Percentiles rank a stretch among this genome's conserved stretches.
These are phyloP conservation scores for Stomatorhinus walkeri DNA, from an alignment of 2,797 vertebrate genomes.

Conservation along the genomic window DNA sequence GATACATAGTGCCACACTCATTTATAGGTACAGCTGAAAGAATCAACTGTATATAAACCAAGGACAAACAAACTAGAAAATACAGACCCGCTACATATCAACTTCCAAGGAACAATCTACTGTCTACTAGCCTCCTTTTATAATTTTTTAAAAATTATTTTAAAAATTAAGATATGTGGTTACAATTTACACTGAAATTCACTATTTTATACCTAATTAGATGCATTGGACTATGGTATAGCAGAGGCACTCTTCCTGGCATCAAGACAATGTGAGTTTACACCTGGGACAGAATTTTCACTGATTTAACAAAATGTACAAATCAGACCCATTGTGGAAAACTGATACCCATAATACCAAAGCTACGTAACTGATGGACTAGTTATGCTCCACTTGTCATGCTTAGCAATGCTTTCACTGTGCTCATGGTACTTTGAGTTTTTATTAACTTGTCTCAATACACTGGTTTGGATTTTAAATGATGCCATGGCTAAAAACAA, in stretches of 20 bases:
- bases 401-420: neutral
- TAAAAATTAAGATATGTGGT: neutral
- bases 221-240: neutral
- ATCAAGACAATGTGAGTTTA: neutral
- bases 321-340: neutral
- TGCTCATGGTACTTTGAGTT: neutral
- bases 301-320: neutral
- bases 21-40: neutral
- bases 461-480: constrained; percentile 3
- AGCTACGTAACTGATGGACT: neutral
- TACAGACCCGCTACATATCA: neutral
- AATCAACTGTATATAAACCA: neutral
- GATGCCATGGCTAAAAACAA: neutral
- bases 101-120: neutral
- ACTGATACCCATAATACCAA: neutral
- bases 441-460: neutral
- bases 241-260: neutral
- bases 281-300: neutral
- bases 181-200: neutral
- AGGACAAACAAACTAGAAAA: neutral
- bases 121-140: neutral
- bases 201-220: neutral
- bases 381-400: neutral
- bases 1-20: neutral
- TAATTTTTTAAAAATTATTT: neutral